Conservation (phyloP, 2,113 vertebrate genomes). For the Actinemys pallida region DNA sequence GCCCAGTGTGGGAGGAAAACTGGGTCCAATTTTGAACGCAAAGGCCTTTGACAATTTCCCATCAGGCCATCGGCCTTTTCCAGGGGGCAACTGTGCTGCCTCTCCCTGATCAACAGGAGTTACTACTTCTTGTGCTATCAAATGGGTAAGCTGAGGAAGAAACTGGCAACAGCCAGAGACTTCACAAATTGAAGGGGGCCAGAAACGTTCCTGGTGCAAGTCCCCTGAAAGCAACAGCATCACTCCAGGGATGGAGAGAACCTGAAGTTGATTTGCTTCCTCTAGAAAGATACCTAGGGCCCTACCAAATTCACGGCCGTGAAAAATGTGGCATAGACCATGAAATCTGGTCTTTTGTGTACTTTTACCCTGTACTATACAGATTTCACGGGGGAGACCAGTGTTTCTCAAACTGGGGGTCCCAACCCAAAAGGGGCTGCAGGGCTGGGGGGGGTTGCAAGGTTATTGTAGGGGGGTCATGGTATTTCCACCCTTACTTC, state of each 20-base stretch:
- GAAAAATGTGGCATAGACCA: too few relatives aligned
- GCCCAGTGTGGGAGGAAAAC: not conserved
- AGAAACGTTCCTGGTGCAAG: not conserved
- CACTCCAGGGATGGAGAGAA: not conserved
- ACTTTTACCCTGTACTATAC: too few relatives aligned
- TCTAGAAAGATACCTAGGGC: not conserved
- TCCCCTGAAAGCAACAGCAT: not conserved
- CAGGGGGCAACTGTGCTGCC: not conserved
- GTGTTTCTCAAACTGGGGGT: too few relatives aligned
- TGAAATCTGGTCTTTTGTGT: too few relatives aligned
- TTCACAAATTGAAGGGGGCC: not conserved
- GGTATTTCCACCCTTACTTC: too few relatives aligned
- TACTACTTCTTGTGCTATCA: not conserved
- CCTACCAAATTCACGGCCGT: too few relatives aligned
- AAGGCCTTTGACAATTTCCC: not conserved
- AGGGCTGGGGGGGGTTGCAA: too few relatives aligned
- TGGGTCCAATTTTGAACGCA: not conserved
- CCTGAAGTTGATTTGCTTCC: not conserved
- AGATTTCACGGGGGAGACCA: too few relatives aligned
- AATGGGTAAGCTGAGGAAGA: not conserved
- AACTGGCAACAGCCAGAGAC: not conserved
- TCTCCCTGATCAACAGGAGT: not conserved
- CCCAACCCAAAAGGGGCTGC: too few relatives aligned
- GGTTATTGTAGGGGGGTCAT: too few relatives aligned
- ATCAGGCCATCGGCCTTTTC: not conserved